Evolutionary conservation across 2,888 invertebrate genomes (phyloP), one percentile per base, ranked within the genome.

Genomic region (Eupeodes luniger): DNA sequence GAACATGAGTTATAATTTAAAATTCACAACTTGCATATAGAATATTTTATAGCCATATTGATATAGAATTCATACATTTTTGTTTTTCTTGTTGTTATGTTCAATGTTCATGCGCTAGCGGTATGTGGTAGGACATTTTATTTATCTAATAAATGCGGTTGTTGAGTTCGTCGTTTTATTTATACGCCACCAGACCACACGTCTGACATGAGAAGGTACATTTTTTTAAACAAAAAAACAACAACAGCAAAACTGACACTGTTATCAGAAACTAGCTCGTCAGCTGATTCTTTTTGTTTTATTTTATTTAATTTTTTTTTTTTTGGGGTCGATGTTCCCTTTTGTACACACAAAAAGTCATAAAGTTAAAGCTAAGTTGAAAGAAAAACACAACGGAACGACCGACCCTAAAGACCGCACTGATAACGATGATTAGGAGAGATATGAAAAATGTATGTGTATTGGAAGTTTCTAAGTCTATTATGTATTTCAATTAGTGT

Each of bases 91-190:
- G 70, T 76, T 64, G 70, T 75, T 69, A 34, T 69, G 80, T 62
- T 75, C 27, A 27, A 47, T 53, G 84, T 84, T 81, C 84, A 87
- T 87, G 87, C 87, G 87, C 87, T 84, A 84, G 87, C 84, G 87
- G 84, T 84, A 84, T 84, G 76, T 69, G 76, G 83, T 72, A 61
- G 83, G 78, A 70, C 57, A 72, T 72, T 27, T 34, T 57, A 34
- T 72, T 76, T 87, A 87, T 87, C 84, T 84, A 87, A 77, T 84
- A 84, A 84, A 81, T 84, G 87, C 72, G 87, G 80, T 87, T 87
- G 80, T 87, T 87, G 44, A 40, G 40, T 66, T 81, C 64, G 16
- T 9, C 69, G 27, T 78, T 67, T 51, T 27, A 79, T 9, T 40
- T 40, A 9, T 40, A 40, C 40, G 5, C 5, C 77, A 55, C 74